phyloP scores from a whole-genome alignment of 1,140 invertebrate species.

The Achatina immaculata region DNA sequence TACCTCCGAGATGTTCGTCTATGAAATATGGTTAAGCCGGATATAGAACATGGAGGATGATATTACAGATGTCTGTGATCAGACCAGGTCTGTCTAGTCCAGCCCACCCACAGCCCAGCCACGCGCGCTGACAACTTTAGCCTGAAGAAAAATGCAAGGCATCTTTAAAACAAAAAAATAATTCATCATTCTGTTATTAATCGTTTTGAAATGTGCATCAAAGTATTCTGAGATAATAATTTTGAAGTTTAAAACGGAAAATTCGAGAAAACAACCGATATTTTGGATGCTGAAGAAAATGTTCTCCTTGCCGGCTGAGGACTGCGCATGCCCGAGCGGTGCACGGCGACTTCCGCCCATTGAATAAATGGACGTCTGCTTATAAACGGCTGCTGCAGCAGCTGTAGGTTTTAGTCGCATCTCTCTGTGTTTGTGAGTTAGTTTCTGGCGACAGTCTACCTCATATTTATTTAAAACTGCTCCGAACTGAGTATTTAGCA shows the following conservation, averaged over 20 bases:
- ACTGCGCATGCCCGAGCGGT: background rate
- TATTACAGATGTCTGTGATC: no score
- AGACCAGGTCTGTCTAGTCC: no score
- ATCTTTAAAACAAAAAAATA: background rate
- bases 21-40: no score
- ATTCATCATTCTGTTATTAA: background rate
- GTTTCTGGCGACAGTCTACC: background rate
- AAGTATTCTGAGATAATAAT: background rate
- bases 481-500: background rate
- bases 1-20: no score
- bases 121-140: background rate
- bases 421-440: no score
- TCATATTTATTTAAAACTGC: constrained; percentile 13
- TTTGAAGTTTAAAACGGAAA: background rate
- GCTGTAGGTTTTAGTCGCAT: background rate
- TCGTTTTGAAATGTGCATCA: background rate
- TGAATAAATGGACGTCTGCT: constrained; percentile 2
- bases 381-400: background rate
- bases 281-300: background rate
- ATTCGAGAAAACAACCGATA: background rate
- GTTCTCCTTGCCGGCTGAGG: background rate
- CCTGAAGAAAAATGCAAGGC: background rate
- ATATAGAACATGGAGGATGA: no score
- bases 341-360: background rate
- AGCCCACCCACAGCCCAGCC: background rate